Evolutionary conservation across 2,113 vertebrate genomes (phyloP), one percentile per base, ranked within the genome.

Genomic region (Etia nguti): DNA sequence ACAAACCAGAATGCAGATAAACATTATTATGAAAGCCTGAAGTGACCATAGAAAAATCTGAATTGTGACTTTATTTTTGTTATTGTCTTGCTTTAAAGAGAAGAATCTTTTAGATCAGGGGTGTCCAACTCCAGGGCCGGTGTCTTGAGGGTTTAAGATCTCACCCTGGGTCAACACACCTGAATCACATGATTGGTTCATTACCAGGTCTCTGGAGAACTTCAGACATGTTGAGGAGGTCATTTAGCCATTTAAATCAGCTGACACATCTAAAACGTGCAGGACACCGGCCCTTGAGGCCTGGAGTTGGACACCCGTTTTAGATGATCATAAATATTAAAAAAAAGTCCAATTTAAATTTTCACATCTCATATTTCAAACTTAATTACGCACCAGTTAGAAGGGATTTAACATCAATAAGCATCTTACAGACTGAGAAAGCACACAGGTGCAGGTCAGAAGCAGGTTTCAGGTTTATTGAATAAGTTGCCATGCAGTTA

Each of bases 391-490:
- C 36, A 41, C 62, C 36, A 70, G 36, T 70, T 43, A 15, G 12
- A 41, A 68, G 11, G 38, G 62, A 41, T 68, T 62, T 13, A 38
- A 62, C 38, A 65, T 31, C 31, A 36, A 18, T 56, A 18, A 6
- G n/a, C 22, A 50, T 8, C 8, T 48, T 6, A 43, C 29, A 62
- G 4, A n/a, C 11, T 48, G n/a, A 62, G 29, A 81, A 81, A 62
- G 10, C 16, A 48, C 55, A 81, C 26, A 18, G 31, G 5, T 38
- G 18, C 16, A 6, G 16, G 6, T 84, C 68, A 65, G 29, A 80
- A 85, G n/a, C 79, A 79, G 46, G 57, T 85, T 68, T 82, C 68
- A 79, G 80, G 43, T 89, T 89, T 87, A 90, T 87, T 86, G 60
- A 12, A 90, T 52, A 62, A 60, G 34, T 62, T 60, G 41, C 56